phyloP scores from a whole-genome alignment of 2,888 invertebrate genomes.

The Sinopyrophorus schimmeli region DNA sequence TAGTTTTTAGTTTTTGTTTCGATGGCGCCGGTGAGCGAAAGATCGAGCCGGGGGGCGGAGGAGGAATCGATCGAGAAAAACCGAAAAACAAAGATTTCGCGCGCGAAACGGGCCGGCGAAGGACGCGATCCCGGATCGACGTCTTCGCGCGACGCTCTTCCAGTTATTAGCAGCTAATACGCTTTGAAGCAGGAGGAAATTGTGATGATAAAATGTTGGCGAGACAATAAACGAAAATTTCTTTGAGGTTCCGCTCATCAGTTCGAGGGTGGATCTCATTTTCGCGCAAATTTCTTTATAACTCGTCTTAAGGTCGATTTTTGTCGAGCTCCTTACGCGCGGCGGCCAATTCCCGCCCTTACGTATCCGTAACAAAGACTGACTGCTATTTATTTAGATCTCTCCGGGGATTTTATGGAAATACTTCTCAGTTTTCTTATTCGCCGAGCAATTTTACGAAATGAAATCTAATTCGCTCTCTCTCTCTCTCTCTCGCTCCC shows the following conservation, averaged over 20 bases:
- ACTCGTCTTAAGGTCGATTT: constrained; percentile 42
- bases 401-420: constrained; percentile 54
- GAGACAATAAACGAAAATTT: constrained; percentile 29
- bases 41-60: constrained; percentile 4
- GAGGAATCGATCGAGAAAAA: too few relatives aligned
- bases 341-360: constrained; percentile 40
- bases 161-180: constrained; percentile 16
- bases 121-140: too few relatives aligned
- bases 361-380: constrained; percentile 47
- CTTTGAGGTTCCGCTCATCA: constrained; percentile 31
- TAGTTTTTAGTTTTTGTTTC: constrained; percentile 49
- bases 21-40: constrained; percentile 14
- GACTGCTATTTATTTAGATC: constrained; percentile 52
- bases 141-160: not conserved
- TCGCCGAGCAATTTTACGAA: constrained; percentile 36
- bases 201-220: constrained; percentile 28
- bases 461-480: constrained; percentile 33
- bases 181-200: constrained; percentile 25
- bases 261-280: constrained; percentile 30
- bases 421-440: constrained; percentile 52
- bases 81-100: not conserved
- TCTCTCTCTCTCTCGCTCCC: constrained; percentile 18
- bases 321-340: constrained; percentile 31
- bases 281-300: constrained; percentile 44
- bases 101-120: too few relatives aligned